phyloP scores from a whole-genome alignment of 2,888 invertebrate species.

The Catocala sponsa region DNA sequence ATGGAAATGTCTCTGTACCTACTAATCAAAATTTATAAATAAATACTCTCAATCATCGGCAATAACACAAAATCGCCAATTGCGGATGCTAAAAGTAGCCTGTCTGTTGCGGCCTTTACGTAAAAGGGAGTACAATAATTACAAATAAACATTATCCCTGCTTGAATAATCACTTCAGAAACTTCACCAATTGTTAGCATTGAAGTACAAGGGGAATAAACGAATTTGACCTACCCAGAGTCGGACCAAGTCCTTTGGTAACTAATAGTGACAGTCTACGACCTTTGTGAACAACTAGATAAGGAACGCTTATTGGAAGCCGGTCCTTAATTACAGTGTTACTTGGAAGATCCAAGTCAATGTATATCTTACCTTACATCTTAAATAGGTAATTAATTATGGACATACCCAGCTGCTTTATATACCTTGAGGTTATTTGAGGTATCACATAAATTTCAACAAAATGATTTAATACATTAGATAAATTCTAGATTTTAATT shows the following conservation, averaged over 20 bases:
- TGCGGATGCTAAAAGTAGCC: no score
- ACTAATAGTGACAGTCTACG: slow-evolving; percentile 24
- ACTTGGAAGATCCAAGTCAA: slow-evolving; percentile 9
- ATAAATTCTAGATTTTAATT: no score
- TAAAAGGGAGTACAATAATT: no score
- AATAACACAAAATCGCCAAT: no score
- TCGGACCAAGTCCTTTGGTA: slow-evolving; percentile 18
- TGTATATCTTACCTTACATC: slow-evolving; percentile 11
- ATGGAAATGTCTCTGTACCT: no score
- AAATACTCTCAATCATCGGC: no score
- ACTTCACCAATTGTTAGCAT: slow-evolving; percentile 16
- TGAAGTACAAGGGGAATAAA: slow-evolving; percentile 19
- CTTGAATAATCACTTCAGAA: slow-evolving; percentile 7
- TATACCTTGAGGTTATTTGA: neutral
- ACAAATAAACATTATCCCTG: slow-evolving; percentile 9
- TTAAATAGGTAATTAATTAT: neutral
- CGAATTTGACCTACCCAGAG: slow-evolving; percentile 20
- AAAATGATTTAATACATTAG: no score
- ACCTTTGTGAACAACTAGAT: slow-evolving; percentile 40
- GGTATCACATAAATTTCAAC: no score
- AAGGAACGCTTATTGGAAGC: slow-evolving; percentile 38
- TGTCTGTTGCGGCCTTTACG: no score
- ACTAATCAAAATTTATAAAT: no score
- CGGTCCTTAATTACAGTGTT: slow-evolving; percentile 37
- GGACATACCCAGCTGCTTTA: neutral